A percentile compares a stretch with the other conserved stretches of the same genome.
phyloP scores from a whole-genome alignment of 2,797 vertebrate genomes.

The Anguilla pacifica region DNA sequence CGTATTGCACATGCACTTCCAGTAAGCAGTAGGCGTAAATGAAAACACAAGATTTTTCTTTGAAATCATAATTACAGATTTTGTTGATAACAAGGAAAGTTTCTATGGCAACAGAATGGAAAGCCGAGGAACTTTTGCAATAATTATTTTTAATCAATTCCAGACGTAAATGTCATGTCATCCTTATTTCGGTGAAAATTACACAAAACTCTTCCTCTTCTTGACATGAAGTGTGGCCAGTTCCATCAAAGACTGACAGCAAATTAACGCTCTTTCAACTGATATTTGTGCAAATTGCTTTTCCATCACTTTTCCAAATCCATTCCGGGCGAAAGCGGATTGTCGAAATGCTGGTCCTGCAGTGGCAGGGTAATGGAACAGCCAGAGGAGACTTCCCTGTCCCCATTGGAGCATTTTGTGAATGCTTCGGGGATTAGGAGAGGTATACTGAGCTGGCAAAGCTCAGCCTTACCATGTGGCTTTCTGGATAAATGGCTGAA shows the following conservation, averaged over 20 bases:
- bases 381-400: not conserved
- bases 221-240: not conserved
- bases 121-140: not conserved
- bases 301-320: not conserved
- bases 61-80: not conserved
- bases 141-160: not conserved
- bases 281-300: not conserved
- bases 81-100: not conserved
- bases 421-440: not conserved
- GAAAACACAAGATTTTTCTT: not conserved
- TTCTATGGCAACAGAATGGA: constrained; percentile 6
- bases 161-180: not conserved
- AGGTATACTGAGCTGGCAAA: not conserved
- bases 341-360: not conserved
- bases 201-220: not conserved
- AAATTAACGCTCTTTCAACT: not conserved
- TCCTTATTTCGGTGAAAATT: not conserved
- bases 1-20: not conserved
- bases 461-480: not conserved
- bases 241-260: not conserved
- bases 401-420: not conserved
- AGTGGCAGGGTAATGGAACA: not conserved
- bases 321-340: not conserved
- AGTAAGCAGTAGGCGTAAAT: not conserved
- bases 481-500: constrained; percentile 2